Evolutionary conservation across 2,888 invertebrate species (phyloP), one percentile per base, ranked within the genome.

Genomic region (Eumerus sabulonum): DNA sequence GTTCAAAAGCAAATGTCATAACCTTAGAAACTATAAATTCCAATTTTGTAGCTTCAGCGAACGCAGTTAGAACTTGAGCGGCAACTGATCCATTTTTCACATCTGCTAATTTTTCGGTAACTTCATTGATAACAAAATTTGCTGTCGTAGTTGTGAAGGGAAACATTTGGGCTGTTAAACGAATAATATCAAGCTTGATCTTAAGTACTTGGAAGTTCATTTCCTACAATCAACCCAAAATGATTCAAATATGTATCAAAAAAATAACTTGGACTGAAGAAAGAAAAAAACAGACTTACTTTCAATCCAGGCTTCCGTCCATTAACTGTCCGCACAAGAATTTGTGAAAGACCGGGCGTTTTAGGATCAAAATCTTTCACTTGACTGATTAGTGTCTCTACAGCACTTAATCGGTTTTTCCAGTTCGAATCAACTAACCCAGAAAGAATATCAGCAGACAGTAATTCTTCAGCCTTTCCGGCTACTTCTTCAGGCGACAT

Each of bases 191-290:
- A 13, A 98, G 88, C 82, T 95, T 92, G 0, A 93, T 91, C 86
- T 96, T 97, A 56, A 97, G 88, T 12, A 96, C 97, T 91, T 97
- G 97, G 81, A 97, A 96, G 87, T 98, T 97, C 72, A 94, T 97
- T 85, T 98, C 98, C 86, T 96, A 40, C 40, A 19, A 27, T 27
- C 27, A 70, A 81, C 45, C n/a, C 12, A 17, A 76, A 18, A 35
- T 91, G 19, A 76, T 40, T 60, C 7, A 53, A 48, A 36, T 3
- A 13, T 14, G 64, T 36, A 11, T 56, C 38, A 48, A 12, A 54
- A 12, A 42, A n/a, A 48, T 18, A 12, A 16, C 3, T 17, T n/a
- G n/a, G n/a, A n/a, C n/a, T n/a, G n/a, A n/a, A n/a, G 1, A 27
- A 27, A 7, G 3, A 40, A n/a, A 40, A 9, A 5, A 40, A 9